These are phyloP conservation scores for Artibeus jamaicensis DNA, from an alignment of 2,797 vertebrate species.

Conservation along the genomic window DNA sequence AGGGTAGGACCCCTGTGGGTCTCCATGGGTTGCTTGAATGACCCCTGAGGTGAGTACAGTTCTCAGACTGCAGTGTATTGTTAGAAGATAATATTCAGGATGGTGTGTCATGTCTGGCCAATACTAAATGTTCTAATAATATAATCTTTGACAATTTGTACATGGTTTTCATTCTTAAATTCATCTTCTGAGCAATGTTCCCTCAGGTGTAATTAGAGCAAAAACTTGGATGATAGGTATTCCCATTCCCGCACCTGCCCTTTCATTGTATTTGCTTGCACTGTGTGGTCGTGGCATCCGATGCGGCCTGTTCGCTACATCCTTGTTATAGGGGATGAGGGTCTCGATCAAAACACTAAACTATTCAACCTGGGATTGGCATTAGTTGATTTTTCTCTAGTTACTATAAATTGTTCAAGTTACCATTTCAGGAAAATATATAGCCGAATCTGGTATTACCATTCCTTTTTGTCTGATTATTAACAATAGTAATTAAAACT, in stretches of 20 bases:
- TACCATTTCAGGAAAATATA: not conserved
- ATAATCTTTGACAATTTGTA: not conserved
- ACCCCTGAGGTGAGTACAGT: not conserved
- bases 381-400: not conserved
- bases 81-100: not conserved
- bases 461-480: not conserved
- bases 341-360: not conserved
- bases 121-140: not conserved
- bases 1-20: not conserved
- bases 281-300: not conserved
- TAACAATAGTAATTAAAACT: not conserved
- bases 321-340: not conserved
- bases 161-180: not conserved
- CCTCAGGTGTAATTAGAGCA: not conserved
- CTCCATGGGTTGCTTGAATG: not conserved
- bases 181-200: not conserved
- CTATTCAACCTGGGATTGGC: not conserved
- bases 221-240: not conserved
- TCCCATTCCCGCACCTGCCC: not conserved
- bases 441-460: not conserved
- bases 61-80: not conserved
- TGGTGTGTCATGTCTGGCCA: not conserved
- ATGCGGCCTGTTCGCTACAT: not conserved
- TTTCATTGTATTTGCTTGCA: not conserved
- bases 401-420: not conserved